These are phyloP conservation scores for Bovichtus diacanthus DNA, from an alignment of 2,797 vertebrate species.

Conservation along the genomic window DNA sequence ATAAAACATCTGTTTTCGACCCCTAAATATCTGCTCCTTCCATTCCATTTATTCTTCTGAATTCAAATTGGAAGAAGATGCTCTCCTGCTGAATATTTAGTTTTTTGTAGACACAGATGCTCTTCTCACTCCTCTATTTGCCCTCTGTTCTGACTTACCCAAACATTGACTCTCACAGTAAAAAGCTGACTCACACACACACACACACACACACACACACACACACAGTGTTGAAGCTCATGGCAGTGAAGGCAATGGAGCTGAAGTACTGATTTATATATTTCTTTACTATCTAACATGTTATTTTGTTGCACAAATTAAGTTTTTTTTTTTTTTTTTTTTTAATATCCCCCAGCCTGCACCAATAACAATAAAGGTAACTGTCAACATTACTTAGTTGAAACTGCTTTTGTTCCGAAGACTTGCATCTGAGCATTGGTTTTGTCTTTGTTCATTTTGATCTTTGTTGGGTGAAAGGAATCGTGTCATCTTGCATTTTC, in stretches of 20 bases:
- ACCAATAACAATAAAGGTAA: constrained; percentile 89
- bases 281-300: constrained; percentile 51
- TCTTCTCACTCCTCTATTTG: constrained; percentile 14
- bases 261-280: constrained; percentile 43
- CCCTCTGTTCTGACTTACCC: constrained; percentile 24
- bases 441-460: constrained; percentile 71
- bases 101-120: constrained; percentile 16
- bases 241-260: constrained; percentile 32
- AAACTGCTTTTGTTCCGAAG: constrained; percentile 73
- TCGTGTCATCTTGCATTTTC: constrained; percentile 69
- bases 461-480: constrained; percentile 69
- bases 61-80: constrained; percentile 14
- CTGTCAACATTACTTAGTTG: constrained; percentile 77
- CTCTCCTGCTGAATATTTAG: constrained; percentile 15
- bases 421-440: constrained; percentile 75
- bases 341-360: constrained; percentile 86
- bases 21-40: constrained; percentile 16
- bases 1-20: constrained; percentile 23
- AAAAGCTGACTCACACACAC: constrained; percentile 11
- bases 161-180: constrained; percentile 21
- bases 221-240: constrained; percentile 12
- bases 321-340: too few relatives aligned
- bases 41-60: neutral
- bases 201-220: constrained; percentile 11
- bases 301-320: constrained; percentile 79